phyloP scores from a whole-genome alignment of 1,140 invertebrate species.

The Formica exsecta region DNA sequence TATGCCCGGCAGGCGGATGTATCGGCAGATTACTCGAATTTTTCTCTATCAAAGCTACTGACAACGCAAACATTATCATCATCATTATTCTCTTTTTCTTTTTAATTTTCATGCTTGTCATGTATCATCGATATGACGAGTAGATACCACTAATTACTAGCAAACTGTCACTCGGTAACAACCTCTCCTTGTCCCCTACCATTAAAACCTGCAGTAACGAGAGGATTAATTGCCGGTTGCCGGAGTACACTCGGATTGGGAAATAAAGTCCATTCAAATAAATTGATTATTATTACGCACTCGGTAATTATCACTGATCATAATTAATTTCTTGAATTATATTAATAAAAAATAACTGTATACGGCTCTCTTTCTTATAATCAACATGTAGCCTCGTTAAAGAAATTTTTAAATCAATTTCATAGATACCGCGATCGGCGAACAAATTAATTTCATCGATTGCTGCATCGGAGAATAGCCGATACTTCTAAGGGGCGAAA shows the following conservation, averaged over 20 bases:
- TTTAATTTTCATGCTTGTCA: conserved; percentile 30
- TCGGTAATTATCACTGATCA: conserved; percentile 25
- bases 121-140: conserved; percentile 31
- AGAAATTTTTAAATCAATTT: conserved; percentile 6
- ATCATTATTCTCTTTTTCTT: conserved; percentile 9
- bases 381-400: neutral
- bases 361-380: neutral
- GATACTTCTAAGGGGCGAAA: conserved; percentile 20
- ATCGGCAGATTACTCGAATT: neutral
- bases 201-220: conserved; percentile 9
- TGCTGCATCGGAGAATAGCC: neutral
- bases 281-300: conserved; percentile 61
- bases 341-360: conserved; percentile 6
- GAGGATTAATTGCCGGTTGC: conserved; percentile 57
- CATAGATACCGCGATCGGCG: neutral
- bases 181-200: conserved; percentile 27
- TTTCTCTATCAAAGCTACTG: conserved; percentile 26
- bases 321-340: conserved; percentile 30
- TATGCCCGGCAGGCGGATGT: neutral
- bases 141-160: conserved; percentile 62
- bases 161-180: conserved; percentile 14
- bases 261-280: conserved; percentile 70
- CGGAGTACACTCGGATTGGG: conserved; percentile 65
- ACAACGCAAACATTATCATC: conserved; percentile 59
- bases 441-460: conserved; percentile 46